Conservation (phyloP, 2,797 vertebrate genomes). For the Microctenopoma steveboyesi region DNA sequence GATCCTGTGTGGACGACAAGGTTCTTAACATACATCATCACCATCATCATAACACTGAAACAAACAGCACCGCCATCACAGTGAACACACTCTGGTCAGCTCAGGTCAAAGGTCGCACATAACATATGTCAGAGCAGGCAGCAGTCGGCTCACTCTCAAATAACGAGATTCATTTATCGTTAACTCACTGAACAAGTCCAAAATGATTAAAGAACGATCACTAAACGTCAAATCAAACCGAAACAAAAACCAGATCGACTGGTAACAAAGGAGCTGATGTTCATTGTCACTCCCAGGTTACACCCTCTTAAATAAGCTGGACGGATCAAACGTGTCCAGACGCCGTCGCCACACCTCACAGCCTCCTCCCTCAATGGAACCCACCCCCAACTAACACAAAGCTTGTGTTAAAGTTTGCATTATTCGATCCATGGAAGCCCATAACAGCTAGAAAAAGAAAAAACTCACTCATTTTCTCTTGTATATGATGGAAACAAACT, state of each 20-base stretch:
- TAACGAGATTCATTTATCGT: background rate
- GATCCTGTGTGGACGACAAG: conserved; percentile 19
- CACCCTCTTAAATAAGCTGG: background rate
- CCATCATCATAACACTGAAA: conserved; percentile 5
- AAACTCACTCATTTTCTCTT: too few relatives aligned
- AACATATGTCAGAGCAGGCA: background rate
- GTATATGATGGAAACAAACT: too few relatives aligned
- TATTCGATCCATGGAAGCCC: too few relatives aligned
- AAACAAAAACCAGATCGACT: background rate
- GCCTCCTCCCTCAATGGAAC: too few relatives aligned
- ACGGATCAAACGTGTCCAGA: background rate
- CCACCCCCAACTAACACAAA: too few relatives aligned
- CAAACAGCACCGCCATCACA: conserved; percentile 14
- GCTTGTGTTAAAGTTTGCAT: too few relatives aligned
- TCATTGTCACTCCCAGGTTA: background rate
- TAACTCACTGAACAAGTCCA: background rate
- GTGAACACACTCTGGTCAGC: conserved; percentile 30
- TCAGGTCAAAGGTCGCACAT: conserved; percentile 27
- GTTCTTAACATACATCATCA: conserved; percentile 1
- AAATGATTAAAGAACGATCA: background rate
- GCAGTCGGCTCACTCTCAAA: background rate
- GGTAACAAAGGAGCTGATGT: background rate
- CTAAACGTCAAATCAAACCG: background rate
- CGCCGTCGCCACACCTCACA: background rate
- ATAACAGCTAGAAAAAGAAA: too few relatives aligned